Evolutionary conservation across 2,888 invertebrate genomes (phyloP).

Genomic region (Sclerodermus sp.): DNA sequence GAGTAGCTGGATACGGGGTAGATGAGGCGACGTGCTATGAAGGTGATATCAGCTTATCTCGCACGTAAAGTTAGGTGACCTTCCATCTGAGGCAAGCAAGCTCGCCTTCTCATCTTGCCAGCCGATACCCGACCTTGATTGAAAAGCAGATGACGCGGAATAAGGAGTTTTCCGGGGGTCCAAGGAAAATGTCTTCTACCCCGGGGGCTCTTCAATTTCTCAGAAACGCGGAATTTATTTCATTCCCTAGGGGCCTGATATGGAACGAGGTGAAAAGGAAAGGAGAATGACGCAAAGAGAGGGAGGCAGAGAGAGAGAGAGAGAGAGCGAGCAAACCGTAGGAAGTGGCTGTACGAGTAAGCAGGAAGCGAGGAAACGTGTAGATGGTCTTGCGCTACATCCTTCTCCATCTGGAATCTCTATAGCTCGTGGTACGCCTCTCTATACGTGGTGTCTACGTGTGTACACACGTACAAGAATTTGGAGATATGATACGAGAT

Average conservation of each 20-base stretch:
- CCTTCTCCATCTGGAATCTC: too few species aligned
- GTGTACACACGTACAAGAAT: too few species aligned
- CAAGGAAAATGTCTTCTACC: slow-evolving; percentile 39
- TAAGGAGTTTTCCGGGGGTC: slow-evolving; percentile 38
- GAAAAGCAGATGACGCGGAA: slow-evolving; percentile 44
- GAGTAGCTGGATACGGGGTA: slow-evolving; percentile 19
- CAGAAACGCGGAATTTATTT: slow-evolving; percentile 44
- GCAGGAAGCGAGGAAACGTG: too few species aligned
- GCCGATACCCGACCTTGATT: slow-evolving; percentile 42
- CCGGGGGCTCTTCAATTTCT: slow-evolving; percentile 39
- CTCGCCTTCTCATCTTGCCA: neutral
- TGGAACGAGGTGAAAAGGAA: slow-evolving; percentile 22
- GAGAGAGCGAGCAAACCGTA: neutral
- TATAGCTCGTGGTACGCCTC: too few species aligned
- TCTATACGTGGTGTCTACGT: too few species aligned
- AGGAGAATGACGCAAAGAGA: neutral
- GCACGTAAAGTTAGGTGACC: slow-evolving; percentile 18
- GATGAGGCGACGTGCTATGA: slow-evolving; percentile 19
- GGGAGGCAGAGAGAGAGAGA: neutral
- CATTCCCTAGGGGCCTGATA: slow-evolving; percentile 30
- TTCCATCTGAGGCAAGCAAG: slow-evolving; percentile 14
- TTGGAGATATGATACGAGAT: neutral
- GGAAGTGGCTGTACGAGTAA: too few species aligned
- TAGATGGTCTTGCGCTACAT: too few species aligned
- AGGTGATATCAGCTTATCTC: slow-evolving; percentile 32